Percentiles rank a stretch among this genome's conserved stretches.
phyloP scores from a whole-genome alignment of 2,113 vertebrate species.

The Actenoides hombroni region DNA sequence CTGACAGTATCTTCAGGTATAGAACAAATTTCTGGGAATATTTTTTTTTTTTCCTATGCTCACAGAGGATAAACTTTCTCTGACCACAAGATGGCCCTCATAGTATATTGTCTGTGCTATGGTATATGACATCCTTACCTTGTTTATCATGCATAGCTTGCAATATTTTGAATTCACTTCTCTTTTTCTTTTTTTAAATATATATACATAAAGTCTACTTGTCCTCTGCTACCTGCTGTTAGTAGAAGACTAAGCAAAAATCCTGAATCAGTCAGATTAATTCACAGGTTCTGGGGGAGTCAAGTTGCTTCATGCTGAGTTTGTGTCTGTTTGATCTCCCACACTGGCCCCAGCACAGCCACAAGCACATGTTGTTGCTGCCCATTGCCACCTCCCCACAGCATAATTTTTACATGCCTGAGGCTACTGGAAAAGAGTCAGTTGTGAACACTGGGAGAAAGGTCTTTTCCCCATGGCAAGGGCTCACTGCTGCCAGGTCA shows the following conservation, averaged over 20 bases:
- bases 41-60: neutral
- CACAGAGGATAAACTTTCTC: neutral
- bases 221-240: neutral
- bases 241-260: neutral
- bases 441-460: neutral
- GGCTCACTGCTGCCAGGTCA: neutral
- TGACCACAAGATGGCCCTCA: slow-evolving; percentile 68
- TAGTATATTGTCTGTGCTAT: neutral
- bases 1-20: neutral
- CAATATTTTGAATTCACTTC: neutral
- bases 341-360: neutral
- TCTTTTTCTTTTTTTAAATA: too few relatives aligned
- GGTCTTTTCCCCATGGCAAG: neutral
- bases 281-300: neutral
- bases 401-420: accelerated
- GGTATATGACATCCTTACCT: neutral
- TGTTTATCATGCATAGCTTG: neutral
- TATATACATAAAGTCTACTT: neutral
- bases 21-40: neutral
- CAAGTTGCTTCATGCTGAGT: neutral
- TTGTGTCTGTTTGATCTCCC: neutral
- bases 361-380: accelerated
- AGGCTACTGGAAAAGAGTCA: neutral
- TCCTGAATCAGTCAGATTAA: neutral
- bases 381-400: accelerated